Evolutionary conservation across 1,140 invertebrate genomes (phyloP).

Genomic region (Papilio dardanus): DNA sequence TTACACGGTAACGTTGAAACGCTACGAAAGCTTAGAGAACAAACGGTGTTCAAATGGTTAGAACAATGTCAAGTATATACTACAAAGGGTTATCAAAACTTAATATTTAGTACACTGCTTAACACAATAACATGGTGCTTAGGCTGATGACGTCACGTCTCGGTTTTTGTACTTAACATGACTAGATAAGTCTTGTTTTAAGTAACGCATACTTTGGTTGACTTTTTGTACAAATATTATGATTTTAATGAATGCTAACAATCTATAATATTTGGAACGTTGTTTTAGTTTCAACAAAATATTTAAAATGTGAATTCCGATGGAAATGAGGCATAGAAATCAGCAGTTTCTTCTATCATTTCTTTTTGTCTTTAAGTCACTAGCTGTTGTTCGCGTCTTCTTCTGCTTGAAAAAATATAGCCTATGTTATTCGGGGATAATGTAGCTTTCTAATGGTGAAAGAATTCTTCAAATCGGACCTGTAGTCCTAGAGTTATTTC

Average conservation of each 20-base stretch:
- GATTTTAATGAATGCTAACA: not conserved
- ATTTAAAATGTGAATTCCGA: too few species aligned
- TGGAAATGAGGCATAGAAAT: too few species aligned
- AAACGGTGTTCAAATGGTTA: conserved; percentile 14
- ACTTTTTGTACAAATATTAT: not conserved
- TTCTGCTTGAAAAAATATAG: too few species aligned
- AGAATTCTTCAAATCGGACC: too few species aligned
- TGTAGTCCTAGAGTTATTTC: too few species aligned
- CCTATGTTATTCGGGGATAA: too few species aligned
- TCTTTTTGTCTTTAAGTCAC: too few species aligned
- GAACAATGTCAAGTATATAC: conserved; percentile 22
- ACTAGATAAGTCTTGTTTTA: too few species aligned
- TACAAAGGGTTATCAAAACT: not conserved
- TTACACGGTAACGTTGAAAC: conserved; percentile 41
- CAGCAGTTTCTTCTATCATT: too few species aligned
- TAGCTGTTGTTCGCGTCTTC: too few species aligned
- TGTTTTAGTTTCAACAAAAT: not conserved
- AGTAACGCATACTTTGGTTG: too few species aligned
- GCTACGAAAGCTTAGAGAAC: conserved; percentile 2
- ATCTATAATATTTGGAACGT: not conserved
- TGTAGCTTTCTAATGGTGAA: too few species aligned
- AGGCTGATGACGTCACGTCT: not conserved
- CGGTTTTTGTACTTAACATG: not conserved
- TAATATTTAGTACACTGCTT: not conserved
- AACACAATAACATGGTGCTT: not conserved